Conservation (phyloP, 1,140 invertebrate genomes). For the Nymphalis io region DNA sequence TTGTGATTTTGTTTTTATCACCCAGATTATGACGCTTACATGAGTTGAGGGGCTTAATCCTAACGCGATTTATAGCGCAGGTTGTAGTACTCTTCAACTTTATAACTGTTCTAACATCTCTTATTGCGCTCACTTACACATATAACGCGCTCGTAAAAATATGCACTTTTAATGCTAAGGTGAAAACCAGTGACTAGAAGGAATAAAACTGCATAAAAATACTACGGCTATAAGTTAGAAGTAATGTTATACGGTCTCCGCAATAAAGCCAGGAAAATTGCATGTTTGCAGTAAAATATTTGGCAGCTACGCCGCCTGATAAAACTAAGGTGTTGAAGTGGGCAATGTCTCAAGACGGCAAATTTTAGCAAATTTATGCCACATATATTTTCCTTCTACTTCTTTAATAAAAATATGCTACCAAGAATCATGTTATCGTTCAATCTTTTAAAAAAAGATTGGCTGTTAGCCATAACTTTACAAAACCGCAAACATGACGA, state of each 20-base stretch:
- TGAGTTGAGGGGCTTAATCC: slow-evolving; percentile 9
- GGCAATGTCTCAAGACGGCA: slow-evolving; percentile 22
- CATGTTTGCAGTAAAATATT: slow-evolving; percentile 34
- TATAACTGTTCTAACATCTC: slow-evolving; percentile 20
- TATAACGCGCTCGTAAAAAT: slow-evolving; percentile 23
- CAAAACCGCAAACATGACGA: slow-evolving; percentile 39
- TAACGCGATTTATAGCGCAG: slow-evolving; percentile 8
- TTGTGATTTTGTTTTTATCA: slow-evolving; percentile 1
- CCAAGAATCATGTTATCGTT: slow-evolving; percentile 6
- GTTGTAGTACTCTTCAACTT: slow-evolving; percentile 22
- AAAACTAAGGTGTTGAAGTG: slow-evolving; percentile 35
- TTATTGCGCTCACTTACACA: slow-evolving; percentile 33
- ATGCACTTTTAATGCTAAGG: slow-evolving; percentile 14
- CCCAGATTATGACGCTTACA: background rate
- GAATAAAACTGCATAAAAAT: background rate
- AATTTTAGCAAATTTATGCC: slow-evolving; percentile 15
- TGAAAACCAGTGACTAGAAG: background rate
- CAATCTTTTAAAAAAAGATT: background rate
- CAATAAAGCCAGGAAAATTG: slow-evolving; percentile 30
- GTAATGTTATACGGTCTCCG: slow-evolving; percentile 10
- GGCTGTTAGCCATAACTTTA: background rate
- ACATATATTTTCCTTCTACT: slow-evolving; percentile 1
- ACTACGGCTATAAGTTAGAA: slow-evolving; percentile 14
- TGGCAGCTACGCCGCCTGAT: slow-evolving; percentile 27
- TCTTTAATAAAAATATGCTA: background rate